Base-by-base conservation (phyloP, 1,140 invertebrate species). In the Drosophila melanica region DNA sequence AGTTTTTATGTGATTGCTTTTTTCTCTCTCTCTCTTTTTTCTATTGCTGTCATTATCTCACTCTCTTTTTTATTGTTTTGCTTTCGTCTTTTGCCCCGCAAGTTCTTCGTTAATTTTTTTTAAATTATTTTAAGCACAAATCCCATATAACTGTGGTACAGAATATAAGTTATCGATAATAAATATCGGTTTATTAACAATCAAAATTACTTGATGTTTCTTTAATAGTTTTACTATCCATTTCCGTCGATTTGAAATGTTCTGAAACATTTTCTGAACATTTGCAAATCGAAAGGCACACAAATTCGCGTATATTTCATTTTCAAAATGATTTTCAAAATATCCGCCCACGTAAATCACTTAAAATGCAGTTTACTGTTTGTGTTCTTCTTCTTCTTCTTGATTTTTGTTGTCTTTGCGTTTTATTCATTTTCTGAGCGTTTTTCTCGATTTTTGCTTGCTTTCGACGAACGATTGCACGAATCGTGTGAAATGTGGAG, bases 401-500 rank as follows among this genome's bases (percentile, higher is more conserved):
- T n/a, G n/a, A 18, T 44, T 20, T 16, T 37, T 37, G 35, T 55
- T 54, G 16, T 48, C 33, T 74, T 11, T 14, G 8, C 4, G 3
- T 23, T 7, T 57, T 11, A 48, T 33, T 5, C 1, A 16, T 30
- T 30, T 45, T 6, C 1, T 35, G 5, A 16, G 4, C 42, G n/a
- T 20, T 45, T 47, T 18, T 20, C 14, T 50, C 8, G 35, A 44
- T 60, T 62, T 74, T 47, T 6, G 37, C 57, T 63, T 37, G 62
- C 50, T 64, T 70, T 60, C 27, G 30, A 72, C 60, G 51, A 62
- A 68, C 60, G 55, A 54, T 70, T 39, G 64, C 41, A 58, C 48
- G 62, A 51, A 71, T 87, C 81, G 81, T 81, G 79, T 86, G 82
- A 87, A 86, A 76, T 86, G 66, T 81, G 37, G 78, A 87, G 75